Percentiles rank a stretch among this genome's conserved stretches.
Evolutionary conservation across 2,113 vertebrate species (phyloP).

Genomic region (Felis chaus): DNA sequence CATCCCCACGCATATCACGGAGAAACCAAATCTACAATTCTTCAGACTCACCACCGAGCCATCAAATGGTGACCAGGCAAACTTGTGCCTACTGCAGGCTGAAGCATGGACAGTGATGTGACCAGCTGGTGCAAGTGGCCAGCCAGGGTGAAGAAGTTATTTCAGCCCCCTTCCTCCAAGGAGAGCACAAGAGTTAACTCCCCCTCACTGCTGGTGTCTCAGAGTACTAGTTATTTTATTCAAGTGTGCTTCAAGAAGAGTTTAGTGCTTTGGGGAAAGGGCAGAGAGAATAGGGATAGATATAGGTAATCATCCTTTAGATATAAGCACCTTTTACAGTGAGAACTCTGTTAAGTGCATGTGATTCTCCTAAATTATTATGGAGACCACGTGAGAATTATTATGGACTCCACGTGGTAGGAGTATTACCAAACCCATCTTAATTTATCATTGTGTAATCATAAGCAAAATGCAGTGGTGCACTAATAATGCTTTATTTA

Average conservation of each 20-base stretch:
- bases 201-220: background rate
- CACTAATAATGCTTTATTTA: background rate
- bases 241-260: background rate
- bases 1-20: background rate
- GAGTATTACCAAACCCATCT: background rate
- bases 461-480: background rate
- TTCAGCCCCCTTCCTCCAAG: background rate
- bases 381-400: background rate
- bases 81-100: background rate
- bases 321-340: background rate
- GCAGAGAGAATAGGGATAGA: background rate
- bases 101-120: too few relatives aligned
- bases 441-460: background rate
- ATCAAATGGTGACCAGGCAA: rapidly evolving
- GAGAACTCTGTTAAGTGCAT: background rate
- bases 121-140: background rate
- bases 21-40: background rate
- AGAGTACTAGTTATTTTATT: background rate
- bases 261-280: background rate
- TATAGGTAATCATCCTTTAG: background rate
- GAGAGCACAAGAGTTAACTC: background rate
- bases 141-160: background rate
- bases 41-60: background rate
- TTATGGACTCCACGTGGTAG: too few relatives aligned
- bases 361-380: background rate